Percentiles rank a stretch among this genome's conserved stretches.
Evolutionary conservation across 2,888 invertebrate species (phyloP).

Genomic region (Iselma pallidipennis): DNA sequence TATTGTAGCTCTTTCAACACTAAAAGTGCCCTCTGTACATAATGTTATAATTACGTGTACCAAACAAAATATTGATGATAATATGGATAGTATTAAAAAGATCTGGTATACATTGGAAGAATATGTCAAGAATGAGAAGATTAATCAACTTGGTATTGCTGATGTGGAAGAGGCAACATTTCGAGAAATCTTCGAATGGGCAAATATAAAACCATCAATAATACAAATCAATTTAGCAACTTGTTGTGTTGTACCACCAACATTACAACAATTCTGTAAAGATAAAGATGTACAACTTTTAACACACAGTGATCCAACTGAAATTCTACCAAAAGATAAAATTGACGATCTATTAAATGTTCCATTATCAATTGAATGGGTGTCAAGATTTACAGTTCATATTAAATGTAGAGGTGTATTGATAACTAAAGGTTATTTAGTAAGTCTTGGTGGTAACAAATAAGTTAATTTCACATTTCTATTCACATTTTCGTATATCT

Average conservation of each 20-base stretch:
- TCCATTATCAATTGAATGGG: conserved; percentile 69
- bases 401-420: conserved; percentile 91
- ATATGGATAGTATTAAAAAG: conserved; percentile 68
- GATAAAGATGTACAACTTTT: conserved; percentile 89
- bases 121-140: conserved; percentile 66
- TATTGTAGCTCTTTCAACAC: conserved; percentile 67
- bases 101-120: conserved; percentile 80
- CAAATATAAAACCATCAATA: conserved; percentile 80
- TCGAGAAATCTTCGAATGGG: conserved; percentile 74
- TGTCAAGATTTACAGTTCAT: conserved; percentile 84
- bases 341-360: conserved; percentile 63
- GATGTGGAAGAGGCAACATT: conserved; percentile 86
- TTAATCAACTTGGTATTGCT: conserved; percentile 79
- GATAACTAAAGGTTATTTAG: conserved; percentile 86
- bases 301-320: conserved; percentile 93
- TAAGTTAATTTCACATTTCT: conserved; percentile 2
- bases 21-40: conserved; percentile 76
- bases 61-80: conserved; percentile 51
- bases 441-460: conserved; percentile 48
- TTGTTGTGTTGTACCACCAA: conserved; percentile 93
- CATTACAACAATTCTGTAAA: conserved; percentile 86
- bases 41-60: conserved; percentile 82
- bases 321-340: conserved; percentile 61
- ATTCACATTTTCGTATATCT: background rate
- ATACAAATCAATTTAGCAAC: conserved; percentile 92